Percentiles rank a stretch among this genome's conserved stretches.
These are phyloP conservation scores for Ictalurus furcatus DNA, from an alignment of 2,113 vertebrate genomes.

Conservation along the genomic window DNA sequence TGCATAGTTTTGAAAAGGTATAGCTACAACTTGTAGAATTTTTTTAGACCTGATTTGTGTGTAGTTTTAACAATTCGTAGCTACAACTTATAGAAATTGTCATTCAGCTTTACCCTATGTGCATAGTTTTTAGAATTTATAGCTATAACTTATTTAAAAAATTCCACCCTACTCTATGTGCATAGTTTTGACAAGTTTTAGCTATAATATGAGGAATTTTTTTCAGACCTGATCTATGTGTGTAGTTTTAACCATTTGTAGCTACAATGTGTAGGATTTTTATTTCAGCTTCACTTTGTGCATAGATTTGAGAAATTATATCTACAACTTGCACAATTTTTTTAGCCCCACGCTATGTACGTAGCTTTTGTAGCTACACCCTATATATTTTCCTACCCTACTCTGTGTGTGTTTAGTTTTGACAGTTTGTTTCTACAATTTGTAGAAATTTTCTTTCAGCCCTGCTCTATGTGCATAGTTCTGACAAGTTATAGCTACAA, in stretches of 20 bases:
- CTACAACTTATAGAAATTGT: neutral
- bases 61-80: neutral
- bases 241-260: neutral
- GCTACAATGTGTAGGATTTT: neutral
- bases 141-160: neutral
- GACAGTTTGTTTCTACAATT: neutral
- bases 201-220: neutral
- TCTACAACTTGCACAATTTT: neutral
- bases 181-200: too few relatives aligned
- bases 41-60: neutral
- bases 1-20: too few relatives aligned
- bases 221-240: neutral
- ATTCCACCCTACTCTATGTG: too few relatives aligned
- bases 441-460: neutral
- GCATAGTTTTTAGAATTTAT: neutral
- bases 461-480: neutral
- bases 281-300: neutral
- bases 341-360: neutral
- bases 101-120: neutral
- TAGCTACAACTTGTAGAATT: neutral
- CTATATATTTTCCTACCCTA: neutral
- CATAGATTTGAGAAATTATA: too few relatives aligned
- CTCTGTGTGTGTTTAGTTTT: neutral
- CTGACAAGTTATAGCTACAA: neutral
- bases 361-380: neutral